These are phyloP conservation scores for Microctonus brassicae DNA, from an alignment of 2,888 invertebrate genomes.

Conservation along the genomic window DNA sequence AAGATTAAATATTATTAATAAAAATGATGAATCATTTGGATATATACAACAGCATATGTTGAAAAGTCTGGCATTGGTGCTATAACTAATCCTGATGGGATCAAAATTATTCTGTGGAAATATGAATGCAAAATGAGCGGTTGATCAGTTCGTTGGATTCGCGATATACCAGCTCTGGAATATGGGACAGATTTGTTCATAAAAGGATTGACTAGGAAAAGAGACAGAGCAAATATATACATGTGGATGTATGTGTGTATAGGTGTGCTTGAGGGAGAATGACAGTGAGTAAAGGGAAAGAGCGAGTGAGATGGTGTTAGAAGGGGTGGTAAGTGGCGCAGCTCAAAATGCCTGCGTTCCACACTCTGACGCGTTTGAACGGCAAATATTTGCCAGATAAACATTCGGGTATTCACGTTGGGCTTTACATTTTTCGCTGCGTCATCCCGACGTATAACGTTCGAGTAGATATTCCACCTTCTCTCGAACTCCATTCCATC, in stretches of 20 bases:
- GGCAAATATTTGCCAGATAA: slow-evolving; percentile 55
- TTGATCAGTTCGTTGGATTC: slow-evolving; percentile 32
- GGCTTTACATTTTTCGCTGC: slow-evolving; percentile 36
- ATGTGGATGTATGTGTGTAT: no score
- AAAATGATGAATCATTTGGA: neutral
- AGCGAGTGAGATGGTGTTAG: slow-evolving; percentile 6
- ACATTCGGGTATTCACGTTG: slow-evolving; percentile 42
- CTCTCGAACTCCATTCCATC: neutral
- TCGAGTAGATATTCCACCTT: slow-evolving; percentile 2
- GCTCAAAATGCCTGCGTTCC: slow-evolving; percentile 3
- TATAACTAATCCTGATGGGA: neutral
- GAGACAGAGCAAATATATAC: slow-evolving; percentile 1
- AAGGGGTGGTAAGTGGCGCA: slow-evolving; percentile 36
- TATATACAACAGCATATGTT: neutral
- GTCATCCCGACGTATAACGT: slow-evolving; percentile 6
- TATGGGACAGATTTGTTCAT: slow-evolving; percentile 22
- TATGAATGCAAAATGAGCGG: slow-evolving; percentile 43
- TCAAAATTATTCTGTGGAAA: slow-evolving; percentile 33
- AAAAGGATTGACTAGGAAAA: neutral
- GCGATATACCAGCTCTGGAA: slow-evolving; percentile 30
- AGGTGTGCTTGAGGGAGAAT: neutral
- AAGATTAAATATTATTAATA: neutral
- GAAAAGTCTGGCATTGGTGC: neutral
- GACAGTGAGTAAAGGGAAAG: neutral
- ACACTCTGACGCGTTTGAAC: slow-evolving; percentile 46